phyloP scores from a whole-genome alignment of 2,888 invertebrate species.

The Diadromus collaris region DNA sequence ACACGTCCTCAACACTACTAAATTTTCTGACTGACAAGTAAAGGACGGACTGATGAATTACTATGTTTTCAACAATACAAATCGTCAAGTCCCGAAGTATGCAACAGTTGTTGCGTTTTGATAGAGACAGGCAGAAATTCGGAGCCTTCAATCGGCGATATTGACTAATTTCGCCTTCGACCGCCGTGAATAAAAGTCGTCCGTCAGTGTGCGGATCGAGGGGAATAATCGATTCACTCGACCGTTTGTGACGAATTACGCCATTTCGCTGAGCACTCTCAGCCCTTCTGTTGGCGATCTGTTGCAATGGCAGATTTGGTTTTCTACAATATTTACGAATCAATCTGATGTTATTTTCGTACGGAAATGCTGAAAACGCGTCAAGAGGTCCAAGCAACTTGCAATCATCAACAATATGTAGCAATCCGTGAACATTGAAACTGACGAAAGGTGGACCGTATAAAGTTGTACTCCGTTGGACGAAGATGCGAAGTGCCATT shows the following conservation, averaged over 20 bases:
- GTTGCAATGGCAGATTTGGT: constrained; percentile 37
- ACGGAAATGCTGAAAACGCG: constrained; percentile 41
- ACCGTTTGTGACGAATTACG: neutral
- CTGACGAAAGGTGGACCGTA: constrained; percentile 38
- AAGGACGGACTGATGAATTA: neutral
- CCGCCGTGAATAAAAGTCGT: neutral
- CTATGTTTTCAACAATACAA: constrained; percentile 12
- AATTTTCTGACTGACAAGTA: constrained; percentile 6
- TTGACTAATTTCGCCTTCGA: neutral
- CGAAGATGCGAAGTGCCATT: constrained; percentile 28
- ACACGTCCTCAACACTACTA: constrained; percentile 7
- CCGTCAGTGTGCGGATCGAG: neutral
- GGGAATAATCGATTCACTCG: neutral
- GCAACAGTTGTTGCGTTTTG: constrained; percentile 7
- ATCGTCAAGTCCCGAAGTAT: constrained; percentile 8
- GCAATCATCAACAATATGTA: constrained; percentile 41
- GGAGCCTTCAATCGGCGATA: constrained; percentile 3
- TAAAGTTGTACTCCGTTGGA: constrained; percentile 23
- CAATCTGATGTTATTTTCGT: constrained; percentile 49
- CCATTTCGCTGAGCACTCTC: constrained; percentile 8
- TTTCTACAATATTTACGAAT: constrained; percentile 34
- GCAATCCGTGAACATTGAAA: constrained; percentile 46
- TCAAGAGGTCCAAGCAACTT: constrained; percentile 29
- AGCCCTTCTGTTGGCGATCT: constrained; percentile 30
- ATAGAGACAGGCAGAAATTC: neutral